Evolutionary conservation across 2,113 vertebrate genomes (phyloP).

Genomic region (Eptesicus fuscus): DNA sequence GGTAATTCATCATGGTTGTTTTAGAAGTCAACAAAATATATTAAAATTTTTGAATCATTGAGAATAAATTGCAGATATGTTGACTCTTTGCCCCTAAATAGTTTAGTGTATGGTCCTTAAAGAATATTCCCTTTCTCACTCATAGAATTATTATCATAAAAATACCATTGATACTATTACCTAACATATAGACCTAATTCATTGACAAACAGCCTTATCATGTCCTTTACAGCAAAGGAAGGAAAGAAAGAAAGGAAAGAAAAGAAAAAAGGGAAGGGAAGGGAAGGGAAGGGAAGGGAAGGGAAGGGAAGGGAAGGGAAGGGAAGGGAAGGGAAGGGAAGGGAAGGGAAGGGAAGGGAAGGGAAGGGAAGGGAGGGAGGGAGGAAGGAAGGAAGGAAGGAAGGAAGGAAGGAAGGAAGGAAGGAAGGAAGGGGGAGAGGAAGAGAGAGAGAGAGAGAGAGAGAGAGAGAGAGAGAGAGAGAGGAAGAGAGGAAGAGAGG

Average conservation of each 20-base stretch:
- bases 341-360: no score
- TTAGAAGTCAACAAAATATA: not conserved
- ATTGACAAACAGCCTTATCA: not conserved
- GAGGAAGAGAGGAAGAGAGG: no score
- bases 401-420: no score
- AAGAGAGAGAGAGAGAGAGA: not conserved
- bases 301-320: no score
- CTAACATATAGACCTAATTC: not conserved
- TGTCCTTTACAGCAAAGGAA: not conserved
- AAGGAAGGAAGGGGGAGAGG: no score
- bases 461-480: not conserved
- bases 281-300: no score
- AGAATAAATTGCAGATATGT: not conserved
- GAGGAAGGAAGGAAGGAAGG: not conserved
- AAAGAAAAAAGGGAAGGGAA: no score
- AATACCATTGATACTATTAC: not conserved
- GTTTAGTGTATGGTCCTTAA: not conserved
- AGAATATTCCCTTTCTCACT: not conserved
- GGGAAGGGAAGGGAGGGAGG: no score
- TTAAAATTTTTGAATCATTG: not conserved
- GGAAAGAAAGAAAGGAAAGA: rapidly evolving
- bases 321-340: no score
- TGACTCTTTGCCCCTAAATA: not conserved
- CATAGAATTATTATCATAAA: not conserved
- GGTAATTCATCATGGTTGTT: not conserved